Evolutionary conservation across 1,140 invertebrate genomes (phyloP).

Genomic region (Sinonovacula constricta): DNA sequence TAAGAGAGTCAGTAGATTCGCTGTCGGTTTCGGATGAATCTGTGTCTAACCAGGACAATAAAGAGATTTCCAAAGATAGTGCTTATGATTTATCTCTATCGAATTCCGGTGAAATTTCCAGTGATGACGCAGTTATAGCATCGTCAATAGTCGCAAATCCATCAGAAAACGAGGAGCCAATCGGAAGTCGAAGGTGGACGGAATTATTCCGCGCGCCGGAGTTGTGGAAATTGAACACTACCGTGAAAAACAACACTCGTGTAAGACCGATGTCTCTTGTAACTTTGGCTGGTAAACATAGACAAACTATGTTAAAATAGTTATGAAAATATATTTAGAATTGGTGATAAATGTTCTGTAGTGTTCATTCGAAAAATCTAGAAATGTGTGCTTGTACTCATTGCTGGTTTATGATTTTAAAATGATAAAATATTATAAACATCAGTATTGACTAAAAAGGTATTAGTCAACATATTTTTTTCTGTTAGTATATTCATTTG

Average conservation of each 20-base stretch:
- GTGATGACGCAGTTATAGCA: conserved; percentile 9
- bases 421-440: too few relatives aligned
- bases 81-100: neutral
- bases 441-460: too few relatives aligned
- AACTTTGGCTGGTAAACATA: conserved; percentile 34
- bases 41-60: neutral
- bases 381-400: too few relatives aligned
- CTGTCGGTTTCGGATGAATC: neutral
- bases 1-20: neutral
- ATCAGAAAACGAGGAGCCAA: conserved; percentile 1
- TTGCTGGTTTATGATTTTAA: too few relatives aligned
- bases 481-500: too few relatives aligned
- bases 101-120: conserved; percentile 10
- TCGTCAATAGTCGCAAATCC: conserved; percentile 34
- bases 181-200: conserved; percentile 25
- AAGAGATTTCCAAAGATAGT: neutral
- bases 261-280: neutral
- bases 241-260: neutral
- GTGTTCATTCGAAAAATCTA: too few relatives aligned
- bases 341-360: too few relatives aligned
- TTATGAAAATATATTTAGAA: too few relatives aligned
- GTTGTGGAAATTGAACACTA: conserved; percentile 42
- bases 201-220: conserved; percentile 51
- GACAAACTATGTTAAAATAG: conserved; percentile 34
- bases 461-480: too few relatives aligned